phyloP scores from a whole-genome alignment of 2,113 vertebrate genomes.

The Zapus hudsonius region DNA sequence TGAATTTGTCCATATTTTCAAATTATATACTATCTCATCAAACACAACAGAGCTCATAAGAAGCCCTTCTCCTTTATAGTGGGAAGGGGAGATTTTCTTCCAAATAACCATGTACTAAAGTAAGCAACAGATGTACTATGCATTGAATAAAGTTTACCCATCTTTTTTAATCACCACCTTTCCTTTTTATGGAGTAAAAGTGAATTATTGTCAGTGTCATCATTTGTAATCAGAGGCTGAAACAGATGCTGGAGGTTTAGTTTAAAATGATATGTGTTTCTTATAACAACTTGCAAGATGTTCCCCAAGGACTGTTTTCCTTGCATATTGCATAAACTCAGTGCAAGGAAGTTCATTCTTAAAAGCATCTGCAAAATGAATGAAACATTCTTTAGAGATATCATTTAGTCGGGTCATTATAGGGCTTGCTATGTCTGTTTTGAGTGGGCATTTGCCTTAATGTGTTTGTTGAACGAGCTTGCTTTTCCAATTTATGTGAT shows the following conservation, averaged over 20 bases:
- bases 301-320: constrained; percentile 68
- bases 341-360: constrained; percentile 34
- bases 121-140: constrained; percentile 41
- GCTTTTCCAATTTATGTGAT: constrained; percentile 42
- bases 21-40: not conserved
- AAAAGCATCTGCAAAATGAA: constrained; percentile 58
- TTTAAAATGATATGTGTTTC: constrained; percentile 75
- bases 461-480: constrained; percentile 54
- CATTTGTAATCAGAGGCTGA: constrained; percentile 71
- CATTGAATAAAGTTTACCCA: constrained; percentile 61
- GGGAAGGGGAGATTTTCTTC: not conserved
- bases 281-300: constrained; percentile 71
- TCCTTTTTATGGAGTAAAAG: constrained; percentile 47
- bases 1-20: not conserved
- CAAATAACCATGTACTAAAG: not conserved
- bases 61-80: not conserved
- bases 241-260: constrained; percentile 77
- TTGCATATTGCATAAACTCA: constrained; percentile 57
- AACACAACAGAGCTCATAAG: too few relatives aligned
- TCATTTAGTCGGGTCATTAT: constrained; percentile 47
- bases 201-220: constrained; percentile 67
- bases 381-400: constrained; percentile 62
- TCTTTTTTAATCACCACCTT: constrained; percentile 64
- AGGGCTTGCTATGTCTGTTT: not conserved
- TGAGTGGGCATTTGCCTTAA: constrained; percentile 57